phyloP scores from a whole-genome alignment of 2,797 vertebrate genomes.

The Chromis chromis region DNA sequence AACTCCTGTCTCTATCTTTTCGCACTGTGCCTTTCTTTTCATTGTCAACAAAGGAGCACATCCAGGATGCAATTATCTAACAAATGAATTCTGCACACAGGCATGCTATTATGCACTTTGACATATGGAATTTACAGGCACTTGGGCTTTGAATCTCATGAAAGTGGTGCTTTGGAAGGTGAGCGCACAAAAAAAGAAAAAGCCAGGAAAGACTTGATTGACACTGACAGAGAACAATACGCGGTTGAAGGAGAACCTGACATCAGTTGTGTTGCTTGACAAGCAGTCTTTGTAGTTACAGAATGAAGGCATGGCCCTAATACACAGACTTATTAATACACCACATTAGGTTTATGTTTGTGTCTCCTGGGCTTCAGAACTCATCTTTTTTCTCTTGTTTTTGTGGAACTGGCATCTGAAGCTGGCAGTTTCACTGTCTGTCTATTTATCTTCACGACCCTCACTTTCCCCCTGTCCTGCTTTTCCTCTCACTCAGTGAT shows the following conservation, averaged over 20 bases:
- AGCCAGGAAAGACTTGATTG: constrained; percentile 21
- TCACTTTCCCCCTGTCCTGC: constrained; percentile 11
- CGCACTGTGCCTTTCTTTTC: background rate
- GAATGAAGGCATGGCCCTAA: constrained; percentile 39
- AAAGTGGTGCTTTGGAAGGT: constrained; percentile 5
- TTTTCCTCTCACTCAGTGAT: constrained; percentile 38
- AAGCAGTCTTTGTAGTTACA: constrained; percentile 25
- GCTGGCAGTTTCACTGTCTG: constrained; percentile 20
- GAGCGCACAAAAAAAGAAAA: constrained; percentile 22
- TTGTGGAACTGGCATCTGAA: constrained; percentile 24
- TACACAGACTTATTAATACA: constrained; percentile 35
- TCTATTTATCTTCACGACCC: constrained; percentile 33
- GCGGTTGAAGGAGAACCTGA: constrained; percentile 20
- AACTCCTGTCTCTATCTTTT: background rate
- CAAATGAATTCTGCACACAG: too few relatives aligned
- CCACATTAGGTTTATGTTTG: constrained; percentile 9
- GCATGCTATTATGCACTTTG: too few relatives aligned
- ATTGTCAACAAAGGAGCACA: background rate
- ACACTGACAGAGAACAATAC: constrained; percentile 22
- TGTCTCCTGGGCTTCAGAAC: constrained; percentile 23
- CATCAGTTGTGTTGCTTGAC: constrained; percentile 9
- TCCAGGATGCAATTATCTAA: too few relatives aligned
- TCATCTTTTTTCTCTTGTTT: constrained; percentile 40
- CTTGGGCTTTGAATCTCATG: background rate
- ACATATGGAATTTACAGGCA: too few relatives aligned